Percentiles rank a stretch among this genome's conserved stretches.
Conservation (phyloP, 1,140 invertebrate genomes). For the Aporrectodea caliginosa region DNA sequence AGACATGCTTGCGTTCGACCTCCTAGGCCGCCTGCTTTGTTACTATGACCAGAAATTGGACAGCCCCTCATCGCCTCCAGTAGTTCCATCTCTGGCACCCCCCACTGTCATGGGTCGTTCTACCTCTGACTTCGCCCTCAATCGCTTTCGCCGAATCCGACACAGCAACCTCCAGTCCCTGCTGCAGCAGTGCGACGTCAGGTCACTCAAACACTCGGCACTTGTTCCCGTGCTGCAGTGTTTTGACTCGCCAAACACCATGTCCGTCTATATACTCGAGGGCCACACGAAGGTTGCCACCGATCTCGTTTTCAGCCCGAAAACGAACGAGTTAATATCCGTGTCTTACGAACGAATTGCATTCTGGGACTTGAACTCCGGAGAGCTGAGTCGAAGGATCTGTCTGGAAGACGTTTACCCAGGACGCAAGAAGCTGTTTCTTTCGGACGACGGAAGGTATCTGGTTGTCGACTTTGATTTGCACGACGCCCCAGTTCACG, state of each 20-base stretch:
- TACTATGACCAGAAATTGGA: slow-evolving; percentile 35
- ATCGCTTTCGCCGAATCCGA: background rate
- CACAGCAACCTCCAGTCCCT: slow-evolving; percentile 12
- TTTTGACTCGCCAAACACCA: slow-evolving; percentile 27
- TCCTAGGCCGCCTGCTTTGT: slow-evolving; percentile 47
- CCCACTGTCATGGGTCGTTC: too few relatives aligned
- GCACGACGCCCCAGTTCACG: background rate
- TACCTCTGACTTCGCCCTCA: background rate
- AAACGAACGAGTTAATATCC: slow-evolving; percentile 27
- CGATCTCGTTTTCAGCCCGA: slow-evolving; percentile 24
- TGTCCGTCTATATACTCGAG: slow-evolving; percentile 31
- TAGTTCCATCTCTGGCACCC: too few relatives aligned
- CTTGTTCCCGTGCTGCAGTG: slow-evolving; percentile 31
- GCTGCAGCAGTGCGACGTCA: slow-evolving; percentile 28
- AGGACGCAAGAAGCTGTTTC: slow-evolving; percentile 26
- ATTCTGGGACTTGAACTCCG: slow-evolving; percentile 33
- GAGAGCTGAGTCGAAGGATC: slow-evolving; percentile 24
- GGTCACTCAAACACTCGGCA: slow-evolving; percentile 23
- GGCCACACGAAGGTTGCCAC: slow-evolving; percentile 15
- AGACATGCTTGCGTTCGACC: slow-evolving; percentile 41
- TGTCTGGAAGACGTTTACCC: slow-evolving; percentile 8
- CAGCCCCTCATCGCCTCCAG: background rate
- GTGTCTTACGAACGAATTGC: slow-evolving; percentile 25
- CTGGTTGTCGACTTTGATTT: slow-evolving; percentile 21
- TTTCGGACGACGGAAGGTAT: slow-evolving; percentile 18